Conservation (phyloP, 2,113 vertebrate species). For the Gobio gobio region DNA sequence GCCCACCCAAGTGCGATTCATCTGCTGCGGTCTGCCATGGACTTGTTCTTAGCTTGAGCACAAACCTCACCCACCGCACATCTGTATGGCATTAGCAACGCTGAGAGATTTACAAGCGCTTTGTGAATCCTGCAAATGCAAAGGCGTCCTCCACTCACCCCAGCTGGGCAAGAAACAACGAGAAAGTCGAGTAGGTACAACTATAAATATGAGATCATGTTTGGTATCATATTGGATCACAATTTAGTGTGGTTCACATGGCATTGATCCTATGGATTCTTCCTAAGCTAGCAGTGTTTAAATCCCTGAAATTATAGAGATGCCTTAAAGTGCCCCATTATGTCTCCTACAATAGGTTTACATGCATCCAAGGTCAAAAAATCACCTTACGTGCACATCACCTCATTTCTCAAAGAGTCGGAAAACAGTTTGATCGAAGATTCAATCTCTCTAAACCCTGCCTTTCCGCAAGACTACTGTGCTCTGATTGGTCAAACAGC, state of each 20-base stretch:
- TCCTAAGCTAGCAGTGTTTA: background rate
- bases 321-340: background rate
- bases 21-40: conserved; percentile 52
- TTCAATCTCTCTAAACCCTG: too few relatives aligned
- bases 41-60: conserved; percentile 21
- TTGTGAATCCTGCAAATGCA: conserved; percentile 49
- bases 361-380: too few relatives aligned
- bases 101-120: conserved; percentile 65
- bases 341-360: too few relatives aligned
- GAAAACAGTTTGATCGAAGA: too few relatives aligned
- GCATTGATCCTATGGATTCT: background rate
- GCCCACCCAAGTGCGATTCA: conserved; percentile 62
- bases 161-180: conserved; percentile 7
- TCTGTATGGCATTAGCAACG: conserved; percentile 65
- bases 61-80: conserved; percentile 61
- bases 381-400: too few relatives aligned
- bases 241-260: background rate
- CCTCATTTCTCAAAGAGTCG: too few relatives aligned
- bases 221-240: background rate
- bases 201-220: background rate
- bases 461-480: too few relatives aligned
- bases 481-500: too few relatives aligned
- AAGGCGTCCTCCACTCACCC: conserved; percentile 39
- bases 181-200: background rate
- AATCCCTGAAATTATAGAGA: background rate